Percentiles rank a stretch among this genome's conserved stretches.
Evolutionary conservation across 2,797 vertebrate species (phyloP).

Genomic region (Protonibea diacanthus): DNA sequence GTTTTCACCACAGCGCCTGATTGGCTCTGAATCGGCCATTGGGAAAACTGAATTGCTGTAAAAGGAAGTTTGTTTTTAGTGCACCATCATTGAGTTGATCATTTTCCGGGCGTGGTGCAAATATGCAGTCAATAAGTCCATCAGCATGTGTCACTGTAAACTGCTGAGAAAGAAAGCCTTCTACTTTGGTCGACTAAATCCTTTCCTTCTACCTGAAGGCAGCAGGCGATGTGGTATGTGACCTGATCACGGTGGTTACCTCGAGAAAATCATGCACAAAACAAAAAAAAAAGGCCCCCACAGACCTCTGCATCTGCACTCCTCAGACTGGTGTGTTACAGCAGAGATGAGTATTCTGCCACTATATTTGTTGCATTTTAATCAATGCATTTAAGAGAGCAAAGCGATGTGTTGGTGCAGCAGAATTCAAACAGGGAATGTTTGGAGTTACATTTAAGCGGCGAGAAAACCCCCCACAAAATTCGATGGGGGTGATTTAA

Average conservation of each 20-base stretch:
- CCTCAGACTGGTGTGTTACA: neutral
- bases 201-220: constrained; percentile 40
- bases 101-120: neutral
- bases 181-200: constrained; percentile 23
- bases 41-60: neutral
- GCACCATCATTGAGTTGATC: neutral
- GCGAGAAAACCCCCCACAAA: neutral
- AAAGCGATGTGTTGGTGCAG: neutral
- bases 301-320: neutral
- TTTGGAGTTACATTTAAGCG: constrained; percentile 3
- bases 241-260: constrained; percentile 30
- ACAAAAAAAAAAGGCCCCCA: neutral
- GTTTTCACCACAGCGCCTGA: no score
- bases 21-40: no score
- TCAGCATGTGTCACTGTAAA: constrained; percentile 1
- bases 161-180: constrained; percentile 11
- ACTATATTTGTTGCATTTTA: constrained; percentile 1
- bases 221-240: constrained; percentile 15
- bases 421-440: neutral
- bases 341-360: neutral
- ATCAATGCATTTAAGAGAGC: neutral
- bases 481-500: neutral
- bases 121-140: neutral
- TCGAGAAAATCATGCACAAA: constrained; percentile 30
- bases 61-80: neutral